Conservation (phyloP, 2,113 vertebrate genomes). For the Menura novaehollandiae region DNA sequence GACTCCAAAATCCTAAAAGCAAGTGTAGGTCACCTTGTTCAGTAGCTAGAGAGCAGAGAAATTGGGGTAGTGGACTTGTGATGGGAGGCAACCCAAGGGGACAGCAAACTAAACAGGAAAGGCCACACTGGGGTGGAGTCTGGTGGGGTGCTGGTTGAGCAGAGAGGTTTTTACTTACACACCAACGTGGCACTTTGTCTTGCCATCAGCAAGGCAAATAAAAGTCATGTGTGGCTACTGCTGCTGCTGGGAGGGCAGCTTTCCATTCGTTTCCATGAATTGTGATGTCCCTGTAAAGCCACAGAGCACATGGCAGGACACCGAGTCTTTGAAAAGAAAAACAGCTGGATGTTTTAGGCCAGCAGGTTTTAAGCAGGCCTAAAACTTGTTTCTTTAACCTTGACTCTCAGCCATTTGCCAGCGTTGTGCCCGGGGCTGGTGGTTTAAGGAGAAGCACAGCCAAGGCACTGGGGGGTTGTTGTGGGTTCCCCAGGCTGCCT, state of each 20-base stretch:
- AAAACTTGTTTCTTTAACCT: background rate
- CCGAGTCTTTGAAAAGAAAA: background rate
- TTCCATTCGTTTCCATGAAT: background rate
- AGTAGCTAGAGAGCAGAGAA: background rate
- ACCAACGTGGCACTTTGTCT: accelerated
- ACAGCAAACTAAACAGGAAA: background rate
- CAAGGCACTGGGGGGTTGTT: background rate
- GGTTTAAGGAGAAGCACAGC: background rate
- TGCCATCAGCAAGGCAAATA: background rate
- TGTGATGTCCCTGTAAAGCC: background rate
- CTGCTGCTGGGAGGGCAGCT: background rate
- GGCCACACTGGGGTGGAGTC: background rate
- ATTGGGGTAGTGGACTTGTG: background rate
- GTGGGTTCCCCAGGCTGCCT: background rate
- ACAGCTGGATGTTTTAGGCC: background rate
- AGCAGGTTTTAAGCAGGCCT: background rate
- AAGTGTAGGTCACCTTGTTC: constrained; percentile 17
- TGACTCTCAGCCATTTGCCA: background rate
- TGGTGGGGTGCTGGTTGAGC: background rate
- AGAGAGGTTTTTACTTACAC: background rate
- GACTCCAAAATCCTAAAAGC: background rate
- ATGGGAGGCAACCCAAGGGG: background rate
- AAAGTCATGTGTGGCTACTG: background rate
- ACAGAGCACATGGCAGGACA: background rate
- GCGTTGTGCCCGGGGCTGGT: background rate